phyloP scores from a whole-genome alignment of 2,797 vertebrate species.

The Falco novaeseelandiae region DNA sequence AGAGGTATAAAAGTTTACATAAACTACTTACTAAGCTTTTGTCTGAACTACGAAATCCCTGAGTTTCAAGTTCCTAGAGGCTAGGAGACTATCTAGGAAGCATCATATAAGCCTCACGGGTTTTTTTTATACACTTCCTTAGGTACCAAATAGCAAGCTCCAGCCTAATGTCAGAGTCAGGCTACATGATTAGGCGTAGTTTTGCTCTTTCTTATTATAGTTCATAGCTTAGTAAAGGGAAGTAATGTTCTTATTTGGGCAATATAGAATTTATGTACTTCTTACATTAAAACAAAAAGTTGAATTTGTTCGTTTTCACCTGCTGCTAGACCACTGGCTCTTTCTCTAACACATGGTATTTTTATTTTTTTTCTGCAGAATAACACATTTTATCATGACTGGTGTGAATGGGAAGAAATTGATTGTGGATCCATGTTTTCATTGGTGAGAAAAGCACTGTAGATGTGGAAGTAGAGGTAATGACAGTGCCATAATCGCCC shows the following conservation, averaged over 20 bases:
- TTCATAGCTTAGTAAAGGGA: neutral
- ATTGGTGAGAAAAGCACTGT: neutral
- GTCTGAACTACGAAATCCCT: neutral
- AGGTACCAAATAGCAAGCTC: neutral
- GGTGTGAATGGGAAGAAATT: neutral
- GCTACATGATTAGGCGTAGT: neutral
- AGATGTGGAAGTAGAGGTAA: neutral
- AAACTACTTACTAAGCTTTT: neutral
- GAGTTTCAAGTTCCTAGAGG: neutral
- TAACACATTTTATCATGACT: neutral
- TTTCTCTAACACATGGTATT: neutral
- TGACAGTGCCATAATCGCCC: neutral
- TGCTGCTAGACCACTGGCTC: neutral
- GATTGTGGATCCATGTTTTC: neutral
- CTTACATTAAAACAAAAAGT: neutral
- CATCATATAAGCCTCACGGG: neutral
- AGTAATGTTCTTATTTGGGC: neutral
- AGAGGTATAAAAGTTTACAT: neutral
- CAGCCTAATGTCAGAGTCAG: neutral
- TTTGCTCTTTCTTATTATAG: neutral
- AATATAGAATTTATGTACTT: neutral
- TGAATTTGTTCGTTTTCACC: neutral
- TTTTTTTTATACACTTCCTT: neutral
- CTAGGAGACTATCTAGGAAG: neutral
- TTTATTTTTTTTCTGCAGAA: neutral